phyloP scores from a whole-genome alignment of 1,140 invertebrate species.

The Drosophila grimshawi region DNA sequence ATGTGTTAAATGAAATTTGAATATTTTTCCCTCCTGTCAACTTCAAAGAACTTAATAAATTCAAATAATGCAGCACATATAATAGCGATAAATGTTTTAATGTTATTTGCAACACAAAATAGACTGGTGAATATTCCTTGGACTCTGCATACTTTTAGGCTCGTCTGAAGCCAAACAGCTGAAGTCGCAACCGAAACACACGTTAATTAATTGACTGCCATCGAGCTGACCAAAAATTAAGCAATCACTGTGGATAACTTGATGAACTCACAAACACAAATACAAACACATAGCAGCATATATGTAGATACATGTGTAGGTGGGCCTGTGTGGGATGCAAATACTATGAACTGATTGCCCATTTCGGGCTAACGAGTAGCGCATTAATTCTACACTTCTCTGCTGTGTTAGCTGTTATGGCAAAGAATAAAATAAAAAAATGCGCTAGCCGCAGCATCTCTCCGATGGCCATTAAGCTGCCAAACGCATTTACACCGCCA shows the following conservation, averaged over 20 bases:
- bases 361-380: constrained; percentile 51
- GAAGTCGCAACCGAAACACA: not conserved
- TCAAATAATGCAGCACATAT: constrained; percentile 41
- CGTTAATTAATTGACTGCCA: not conserved
- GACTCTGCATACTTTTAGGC: constrained; percentile 30
- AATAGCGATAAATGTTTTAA: constrained; percentile 49
- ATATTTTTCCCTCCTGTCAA: constrained; percentile 40
- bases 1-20: constrained; percentile 19
- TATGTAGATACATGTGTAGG: not conserved
- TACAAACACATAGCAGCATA: not conserved
- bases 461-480: constrained; percentile 28
- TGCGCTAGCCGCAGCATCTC: not conserved
- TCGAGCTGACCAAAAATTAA: not conserved
- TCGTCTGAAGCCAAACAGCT: not conserved
- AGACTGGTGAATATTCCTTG: not conserved
- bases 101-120: constrained; percentile 32
- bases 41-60: constrained; percentile 45
- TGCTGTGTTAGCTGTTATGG: not conserved
- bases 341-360: constrained; percentile 32
- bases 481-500: constrained; percentile 12
- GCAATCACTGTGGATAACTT: constrained; percentile 2
- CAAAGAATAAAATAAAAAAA: too few species aligned
- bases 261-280: not conserved
- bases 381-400: constrained; percentile 27
- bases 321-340: constrained; percentile 7